These are phyloP conservation scores for Mellilla xanthometata DNA, from an alignment of 2,888 invertebrate genomes.

Conservation along the genomic window DNA sequence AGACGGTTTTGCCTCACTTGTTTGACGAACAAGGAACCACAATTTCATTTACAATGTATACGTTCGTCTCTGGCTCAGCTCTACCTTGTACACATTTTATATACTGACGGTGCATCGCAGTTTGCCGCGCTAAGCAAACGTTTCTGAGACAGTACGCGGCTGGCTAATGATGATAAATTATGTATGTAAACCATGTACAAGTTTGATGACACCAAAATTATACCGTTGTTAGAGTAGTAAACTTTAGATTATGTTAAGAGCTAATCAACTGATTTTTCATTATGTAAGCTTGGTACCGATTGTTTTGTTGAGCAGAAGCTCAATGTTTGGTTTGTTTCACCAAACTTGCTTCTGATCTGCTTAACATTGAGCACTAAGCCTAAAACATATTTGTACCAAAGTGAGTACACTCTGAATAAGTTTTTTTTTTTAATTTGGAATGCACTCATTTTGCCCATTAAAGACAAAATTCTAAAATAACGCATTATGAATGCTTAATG, in stretches of 20 bases:
- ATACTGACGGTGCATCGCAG: too few relatives aligned
- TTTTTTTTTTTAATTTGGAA: slow-evolving; percentile 35
- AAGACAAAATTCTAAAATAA: slow-evolving; percentile 45
- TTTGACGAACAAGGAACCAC: too few relatives aligned
- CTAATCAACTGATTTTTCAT: slow-evolving; percentile 35
- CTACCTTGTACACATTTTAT: too few relatives aligned
- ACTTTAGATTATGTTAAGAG: too few relatives aligned
- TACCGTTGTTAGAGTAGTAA: slow-evolving; percentile 10
- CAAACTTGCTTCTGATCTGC: slow-evolving; percentile 16
- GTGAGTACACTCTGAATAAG: slow-evolving; percentile 51
- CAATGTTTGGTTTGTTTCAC: background rate
- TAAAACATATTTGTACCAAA: slow-evolving; percentile 39
- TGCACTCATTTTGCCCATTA: slow-evolving; percentile 61
- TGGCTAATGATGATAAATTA: slow-evolving; percentile 26
- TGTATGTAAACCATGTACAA: slow-evolving; percentile 20
- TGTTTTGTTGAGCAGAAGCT: slow-evolving; percentile 24
- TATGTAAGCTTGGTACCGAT: slow-evolving; percentile 23
- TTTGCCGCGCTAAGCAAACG: too few relatives aligned
- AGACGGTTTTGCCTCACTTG: too few relatives aligned
- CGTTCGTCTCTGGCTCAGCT: too few relatives aligned
- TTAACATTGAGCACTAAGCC: slow-evolving; percentile 18
- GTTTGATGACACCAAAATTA: slow-evolving; percentile 32
- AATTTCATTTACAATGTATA: too few relatives aligned
- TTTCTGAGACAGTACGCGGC: too few relatives aligned
- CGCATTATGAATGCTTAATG: slow-evolving; percentile 70